Conservation (phyloP, 2,888 invertebrate species). For the Trilocha varians region DNA sequence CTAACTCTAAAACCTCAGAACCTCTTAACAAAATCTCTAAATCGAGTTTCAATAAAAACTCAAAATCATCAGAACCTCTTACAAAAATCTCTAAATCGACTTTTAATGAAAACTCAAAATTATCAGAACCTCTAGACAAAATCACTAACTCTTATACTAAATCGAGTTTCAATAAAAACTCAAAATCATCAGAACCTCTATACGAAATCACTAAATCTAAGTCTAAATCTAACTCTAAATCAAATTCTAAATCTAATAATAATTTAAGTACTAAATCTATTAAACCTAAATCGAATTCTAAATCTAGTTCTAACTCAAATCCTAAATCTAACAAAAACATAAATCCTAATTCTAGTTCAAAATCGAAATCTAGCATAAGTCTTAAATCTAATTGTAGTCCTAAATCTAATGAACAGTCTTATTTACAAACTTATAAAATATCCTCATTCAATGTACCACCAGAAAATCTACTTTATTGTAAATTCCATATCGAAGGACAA, state of each 20-base stretch:
- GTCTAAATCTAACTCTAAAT: background rate
- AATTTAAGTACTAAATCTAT: conserved; percentile 7
- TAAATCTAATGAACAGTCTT: conserved; percentile 4
- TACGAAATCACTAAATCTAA: too few relatives aligned
- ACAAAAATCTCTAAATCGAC: too few relatives aligned
- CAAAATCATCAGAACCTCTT: too few relatives aligned
- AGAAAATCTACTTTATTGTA: conserved; percentile 20
- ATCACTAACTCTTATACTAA: too few relatives aligned
- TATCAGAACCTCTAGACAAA: too few relatives aligned
- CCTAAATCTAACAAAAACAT: conserved; percentile 6
- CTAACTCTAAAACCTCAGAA: too few relatives aligned
- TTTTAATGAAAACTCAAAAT: too few relatives aligned
- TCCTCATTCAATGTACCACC: conserved; percentile 21
- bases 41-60: background rate
- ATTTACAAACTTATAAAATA: conserved; percentile 8
- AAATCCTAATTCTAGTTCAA: conserved; percentile 9
- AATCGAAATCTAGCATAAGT: conserved; percentile 7
- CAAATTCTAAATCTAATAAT: conserved; percentile 6
- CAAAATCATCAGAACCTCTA: too few relatives aligned
- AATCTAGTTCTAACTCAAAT: conserved; percentile 3
- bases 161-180: background rate
- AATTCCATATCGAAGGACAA: conserved; percentile 16
- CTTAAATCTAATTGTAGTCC: conserved; percentile 2
- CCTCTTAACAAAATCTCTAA: too few relatives aligned
- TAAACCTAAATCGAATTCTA: conserved; percentile 7